A percentile compares a stretch with the other conserved stretches of the same genome.
These are phyloP conservation scores for Drosophila leontia DNA, from an alignment of 1,140 invertebrate genomes.

Conservation along the genomic window DNA sequence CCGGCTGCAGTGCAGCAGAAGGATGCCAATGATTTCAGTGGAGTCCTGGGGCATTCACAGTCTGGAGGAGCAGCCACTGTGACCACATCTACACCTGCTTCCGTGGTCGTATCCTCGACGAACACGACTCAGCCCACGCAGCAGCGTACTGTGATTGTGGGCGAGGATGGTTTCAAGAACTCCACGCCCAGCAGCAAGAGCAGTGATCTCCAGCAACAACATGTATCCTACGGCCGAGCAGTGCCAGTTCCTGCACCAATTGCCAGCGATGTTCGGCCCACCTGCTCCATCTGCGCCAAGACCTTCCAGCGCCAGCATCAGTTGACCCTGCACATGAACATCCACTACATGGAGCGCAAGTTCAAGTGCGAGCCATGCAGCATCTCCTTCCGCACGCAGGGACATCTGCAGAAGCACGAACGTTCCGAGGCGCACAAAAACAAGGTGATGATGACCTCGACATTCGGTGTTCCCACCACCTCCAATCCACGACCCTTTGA, in stretches of 20 bases:
- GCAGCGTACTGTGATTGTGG: conserved; percentile 72
- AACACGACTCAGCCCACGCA: conserved; percentile 27
- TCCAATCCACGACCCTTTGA: conserved; percentile 97
- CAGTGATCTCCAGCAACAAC: conserved; percentile 59
- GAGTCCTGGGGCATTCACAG: conserved; percentile 50
- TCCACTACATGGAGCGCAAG: conserved; percentile 97
- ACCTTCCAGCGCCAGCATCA: conserved; percentile 96
- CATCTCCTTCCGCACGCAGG: conserved; percentile 95
- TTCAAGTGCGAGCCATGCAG: conserved; percentile 96
- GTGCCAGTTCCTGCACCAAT: conserved; percentile 76
- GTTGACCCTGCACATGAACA: conserved; percentile 96
- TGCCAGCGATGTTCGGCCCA: conserved; percentile 89
- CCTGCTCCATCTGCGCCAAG: conserved; percentile 96
- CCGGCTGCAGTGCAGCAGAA: conserved; percentile 78
- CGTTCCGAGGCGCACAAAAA: conserved; percentile 95
- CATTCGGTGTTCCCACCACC: conserved; percentile 92
- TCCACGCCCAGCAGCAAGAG: conserved; percentile 51
- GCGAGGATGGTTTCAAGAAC: conserved; percentile 81
- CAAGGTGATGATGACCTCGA: conserved; percentile 95
- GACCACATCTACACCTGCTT: conserved; percentile 4
- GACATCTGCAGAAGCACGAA: conserved; percentile 96
- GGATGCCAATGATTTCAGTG: conserved; percentile 76
- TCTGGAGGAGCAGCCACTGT: not conserved
- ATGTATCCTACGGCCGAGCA: conserved; percentile 35
- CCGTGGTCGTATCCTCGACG: not conserved